phyloP scores from a whole-genome alignment of 2,797 vertebrate species.

The Knipowitschia caucasica region DNA sequence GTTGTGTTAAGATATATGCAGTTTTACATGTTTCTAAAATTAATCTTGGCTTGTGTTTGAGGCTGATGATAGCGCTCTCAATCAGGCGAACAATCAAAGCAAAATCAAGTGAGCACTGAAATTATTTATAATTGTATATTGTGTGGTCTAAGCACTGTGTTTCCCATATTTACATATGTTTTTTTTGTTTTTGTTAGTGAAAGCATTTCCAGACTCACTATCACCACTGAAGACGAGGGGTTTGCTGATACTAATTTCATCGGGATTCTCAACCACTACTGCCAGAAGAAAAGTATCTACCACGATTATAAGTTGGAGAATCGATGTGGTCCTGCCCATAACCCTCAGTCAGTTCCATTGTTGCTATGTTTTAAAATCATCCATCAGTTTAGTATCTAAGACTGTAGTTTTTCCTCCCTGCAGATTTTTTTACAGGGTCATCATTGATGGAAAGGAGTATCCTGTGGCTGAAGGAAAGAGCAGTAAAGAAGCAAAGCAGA shows the following conservation, averaged over 20 bases:
- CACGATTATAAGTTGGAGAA: conserved; percentile 19
- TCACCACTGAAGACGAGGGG: too few relatives aligned
- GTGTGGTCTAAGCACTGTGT: neutral
- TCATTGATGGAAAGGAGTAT: conserved; percentile 50
- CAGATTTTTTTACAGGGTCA: conserved; percentile 67
- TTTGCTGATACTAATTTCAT: too few relatives aligned
- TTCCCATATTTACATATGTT: neutral
- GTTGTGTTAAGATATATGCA: neutral
- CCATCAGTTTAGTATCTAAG: neutral
- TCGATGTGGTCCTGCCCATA: conserved; percentile 55
- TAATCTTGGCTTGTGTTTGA: conserved; percentile 29
- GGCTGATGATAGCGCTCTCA: conserved; percentile 23
- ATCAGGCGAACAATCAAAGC: conserved; percentile 14
- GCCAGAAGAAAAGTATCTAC: conserved; percentile 35
- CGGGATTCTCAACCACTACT: too few relatives aligned
- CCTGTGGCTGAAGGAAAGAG: conserved; percentile 57
- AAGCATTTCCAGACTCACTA: too few relatives aligned
- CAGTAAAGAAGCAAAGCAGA: conserved; percentile 65
- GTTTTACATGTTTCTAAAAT: neutral
- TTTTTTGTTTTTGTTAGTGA: too few relatives aligned
- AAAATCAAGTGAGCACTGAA: neutral
- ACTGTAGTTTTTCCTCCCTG: neutral
- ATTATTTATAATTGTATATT: conserved; percentile 26
- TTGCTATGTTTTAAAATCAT: neutral
- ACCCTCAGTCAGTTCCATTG: conserved; percentile 58